Conservation (phyloP, 2,113 vertebrate species). For the Kryptolebias marmoratus region DNA sequence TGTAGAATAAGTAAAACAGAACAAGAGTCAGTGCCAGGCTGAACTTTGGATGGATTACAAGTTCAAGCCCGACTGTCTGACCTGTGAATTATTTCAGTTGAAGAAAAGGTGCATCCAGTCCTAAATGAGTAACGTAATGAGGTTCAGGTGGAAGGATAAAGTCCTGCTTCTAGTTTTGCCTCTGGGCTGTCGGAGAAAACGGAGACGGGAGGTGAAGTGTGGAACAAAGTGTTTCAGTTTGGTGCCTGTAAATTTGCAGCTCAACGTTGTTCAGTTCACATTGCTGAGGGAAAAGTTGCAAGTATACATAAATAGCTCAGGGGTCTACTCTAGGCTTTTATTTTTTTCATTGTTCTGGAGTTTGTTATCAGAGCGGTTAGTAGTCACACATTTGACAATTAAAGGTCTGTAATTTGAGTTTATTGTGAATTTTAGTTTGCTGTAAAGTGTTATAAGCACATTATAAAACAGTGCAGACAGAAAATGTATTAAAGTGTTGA, state of each 20-base stretch:
- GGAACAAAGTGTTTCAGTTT: constrained; percentile 57
- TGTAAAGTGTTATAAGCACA: too few species aligned
- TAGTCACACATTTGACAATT: too few species aligned
- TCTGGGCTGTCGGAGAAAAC: constrained; percentile 22
- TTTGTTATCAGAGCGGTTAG: too few species aligned
- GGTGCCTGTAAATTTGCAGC: constrained; percentile 48
- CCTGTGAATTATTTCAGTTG: constrained; percentile 25
- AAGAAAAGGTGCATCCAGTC: constrained; percentile 44
- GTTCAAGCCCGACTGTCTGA: constrained; percentile 29
- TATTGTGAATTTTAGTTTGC: too few species aligned
- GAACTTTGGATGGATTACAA: constrained; percentile 3
- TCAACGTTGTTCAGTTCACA: constrained; percentile 37
- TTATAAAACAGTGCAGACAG: too few species aligned
- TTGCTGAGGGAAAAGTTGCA: background rate
- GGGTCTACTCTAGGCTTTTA: too few species aligned
- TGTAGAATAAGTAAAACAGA: constrained; percentile 3
- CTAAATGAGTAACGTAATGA: constrained; percentile 46
- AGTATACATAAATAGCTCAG: too few species aligned
- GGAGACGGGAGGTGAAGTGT: constrained; percentile 26
- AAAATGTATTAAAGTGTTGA: too few species aligned
- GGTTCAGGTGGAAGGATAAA: constrained; percentile 59
- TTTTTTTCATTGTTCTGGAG: too few species aligned
- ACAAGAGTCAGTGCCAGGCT: background rate
- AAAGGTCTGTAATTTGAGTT: too few species aligned
- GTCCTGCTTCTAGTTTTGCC: constrained; percentile 9